These are phyloP conservation scores for Heterotis niloticus DNA, from an alignment of 2,113 vertebrate genomes.

Conservation along the genomic window DNA sequence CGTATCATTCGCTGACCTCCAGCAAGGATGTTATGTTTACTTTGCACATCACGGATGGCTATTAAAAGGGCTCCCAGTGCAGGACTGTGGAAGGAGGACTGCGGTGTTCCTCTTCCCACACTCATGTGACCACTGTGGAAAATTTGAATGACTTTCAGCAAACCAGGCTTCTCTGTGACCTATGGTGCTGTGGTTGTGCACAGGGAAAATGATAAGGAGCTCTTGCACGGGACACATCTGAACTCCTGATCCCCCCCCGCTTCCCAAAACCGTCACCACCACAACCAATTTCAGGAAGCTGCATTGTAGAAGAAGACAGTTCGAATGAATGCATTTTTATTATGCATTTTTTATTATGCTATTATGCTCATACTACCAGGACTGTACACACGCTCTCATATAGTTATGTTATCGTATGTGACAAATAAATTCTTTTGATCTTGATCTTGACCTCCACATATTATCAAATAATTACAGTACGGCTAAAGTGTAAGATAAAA, in stretches of 20 bases:
- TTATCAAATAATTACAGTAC: neutral
- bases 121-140: neutral
- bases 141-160: neutral
- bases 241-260: no score
- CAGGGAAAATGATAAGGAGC: neutral
- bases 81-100: neutral
- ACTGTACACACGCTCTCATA: neutral
- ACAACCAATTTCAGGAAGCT: conserved; percentile 2
- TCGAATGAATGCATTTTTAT: no score
- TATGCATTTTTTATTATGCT: no score
- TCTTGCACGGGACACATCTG: neutral
- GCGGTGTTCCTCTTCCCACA: neutral
- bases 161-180: neutral
- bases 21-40: neutral
- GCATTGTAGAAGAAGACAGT: neutral
- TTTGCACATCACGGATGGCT: neutral
- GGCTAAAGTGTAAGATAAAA: neutral
- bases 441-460: no score
- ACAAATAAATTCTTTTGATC: no score
- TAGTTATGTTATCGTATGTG: no score
- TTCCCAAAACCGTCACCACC: no score
- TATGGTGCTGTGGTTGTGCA: neutral
- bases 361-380: neutral
- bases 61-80: neutral
- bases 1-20: conserved; percentile 3